Evolutionary conservation across 2,113 vertebrate genomes (phyloP), one percentile per base, ranked within the genome.

Genomic region (Nematolebias whitei): DNA sequence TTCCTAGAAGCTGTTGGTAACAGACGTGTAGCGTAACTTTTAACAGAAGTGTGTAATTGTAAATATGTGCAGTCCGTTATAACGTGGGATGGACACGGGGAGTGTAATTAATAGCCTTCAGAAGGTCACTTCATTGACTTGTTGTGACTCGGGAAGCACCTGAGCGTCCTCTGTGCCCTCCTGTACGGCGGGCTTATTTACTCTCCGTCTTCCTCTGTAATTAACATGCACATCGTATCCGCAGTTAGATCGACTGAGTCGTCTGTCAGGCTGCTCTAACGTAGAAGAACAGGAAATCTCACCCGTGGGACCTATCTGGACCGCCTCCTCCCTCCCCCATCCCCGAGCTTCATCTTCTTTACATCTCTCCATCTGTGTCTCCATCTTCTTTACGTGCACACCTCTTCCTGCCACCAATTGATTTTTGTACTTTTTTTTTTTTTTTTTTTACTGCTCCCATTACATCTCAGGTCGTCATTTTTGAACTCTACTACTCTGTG

Each of bases 221-320:
- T 87, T 89, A 88, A 83, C 68, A 86, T 89, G 63, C 86, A 82
- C 80, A 76, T 79, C 74, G 75, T 85, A 80, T 85, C 50, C 66
- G 43, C 64, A 29, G 74, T 79, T 83, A 68, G 71, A 78, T 63
- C 65, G 76, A 61, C 64, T 19, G 71, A 67, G 76, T 83, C 71
- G n/a, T 82, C 82, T 82, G 73, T 82, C 78, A 85, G 76, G 59
- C 73, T 32, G 84, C 52, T 72, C 76, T 66, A 79, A 55, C 61
- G 47, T 49, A 74, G 71, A 75, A n/a, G 75, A 80, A 52, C 53
- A 63, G 78, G 44, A 79, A 72, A 84, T 80, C 62, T 78, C 68
- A 76, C 86, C 77, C 80, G 1, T 50, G 88, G 84, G 89, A 89
- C 67, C 61, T 12, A 29, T 76, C 72, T 26, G 26, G 54, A 38